Conservation (phyloP, 2,888 invertebrate genomes). For the Caenorhabditis macrosperma region DNA sequence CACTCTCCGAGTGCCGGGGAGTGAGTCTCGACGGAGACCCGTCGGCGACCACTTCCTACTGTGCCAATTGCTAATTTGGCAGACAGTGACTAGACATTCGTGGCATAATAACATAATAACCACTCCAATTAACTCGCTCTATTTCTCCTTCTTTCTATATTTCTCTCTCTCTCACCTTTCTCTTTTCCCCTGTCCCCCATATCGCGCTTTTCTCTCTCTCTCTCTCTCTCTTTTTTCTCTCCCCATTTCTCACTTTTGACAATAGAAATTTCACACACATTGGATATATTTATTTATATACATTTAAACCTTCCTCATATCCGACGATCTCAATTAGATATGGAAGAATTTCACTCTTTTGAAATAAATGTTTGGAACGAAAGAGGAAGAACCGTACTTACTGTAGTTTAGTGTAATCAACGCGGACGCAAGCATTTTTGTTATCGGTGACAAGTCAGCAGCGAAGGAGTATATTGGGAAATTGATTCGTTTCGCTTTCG, state of each 20-base stretch:
- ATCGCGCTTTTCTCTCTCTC: conserved; percentile 2
- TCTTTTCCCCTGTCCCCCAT: conserved; percentile 15
- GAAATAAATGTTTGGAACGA: neutral
- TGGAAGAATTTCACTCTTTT: conserved; percentile 1
- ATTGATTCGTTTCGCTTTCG: no score
- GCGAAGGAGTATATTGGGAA: no score
- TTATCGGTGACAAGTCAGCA: no score
- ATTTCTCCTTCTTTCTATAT: no score
- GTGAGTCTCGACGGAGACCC: conserved; percentile 73
- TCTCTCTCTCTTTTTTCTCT: neutral
- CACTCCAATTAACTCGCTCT: neutral
- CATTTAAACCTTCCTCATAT: conserved; percentile 7
- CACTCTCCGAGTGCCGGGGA: conserved; percentile 68
- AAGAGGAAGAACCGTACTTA: neutral
- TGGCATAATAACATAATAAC: neutral
- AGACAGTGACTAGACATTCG: neutral
- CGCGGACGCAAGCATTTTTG: no score
- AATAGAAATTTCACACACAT: neutral
- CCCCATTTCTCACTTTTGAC: neutral
- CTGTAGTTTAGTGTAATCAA: neutral
- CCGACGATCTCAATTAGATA: conserved; percentile 10
- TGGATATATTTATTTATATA: neutral
- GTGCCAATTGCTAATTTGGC: conserved; percentile 74
- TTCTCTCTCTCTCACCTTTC: no score
- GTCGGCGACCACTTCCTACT: conserved; percentile 71